Evolutionary conservation across 2,888 invertebrate species (phyloP).

Genomic region (Gastrophysa polygoni): DNA sequence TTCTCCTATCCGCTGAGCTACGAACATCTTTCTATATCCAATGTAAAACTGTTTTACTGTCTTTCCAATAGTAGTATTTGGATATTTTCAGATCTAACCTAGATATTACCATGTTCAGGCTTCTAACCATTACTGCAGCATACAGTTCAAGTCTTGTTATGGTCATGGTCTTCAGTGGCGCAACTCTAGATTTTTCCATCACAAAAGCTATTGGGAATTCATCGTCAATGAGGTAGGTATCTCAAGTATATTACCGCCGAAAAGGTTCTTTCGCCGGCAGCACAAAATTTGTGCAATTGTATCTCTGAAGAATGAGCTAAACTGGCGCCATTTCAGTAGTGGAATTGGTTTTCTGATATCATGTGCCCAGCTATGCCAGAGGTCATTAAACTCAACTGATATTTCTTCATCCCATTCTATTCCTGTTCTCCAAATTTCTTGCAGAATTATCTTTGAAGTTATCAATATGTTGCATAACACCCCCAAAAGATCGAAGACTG

Average conservation of each 20-base stretch:
- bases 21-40: neutral
- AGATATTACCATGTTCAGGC: neutral
- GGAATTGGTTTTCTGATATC: neutral
- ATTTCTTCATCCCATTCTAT: conserved; percentile 7
- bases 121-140: neutral
- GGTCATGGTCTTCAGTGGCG: neutral
- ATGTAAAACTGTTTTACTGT: neutral
- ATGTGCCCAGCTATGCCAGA: neutral
- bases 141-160: neutral
- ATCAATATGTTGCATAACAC: neutral
- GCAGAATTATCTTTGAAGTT: neutral
- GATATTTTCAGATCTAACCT: neutral
- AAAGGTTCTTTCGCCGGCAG: neutral
- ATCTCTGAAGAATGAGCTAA: neutral
- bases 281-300: conserved; percentile 1
- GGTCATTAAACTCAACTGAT: neutral
- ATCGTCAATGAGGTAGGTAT: neutral
- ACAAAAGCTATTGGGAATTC: too few relatives aligned
- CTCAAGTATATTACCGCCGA: neutral
- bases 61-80: neutral
- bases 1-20: neutral
- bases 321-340: neutral
- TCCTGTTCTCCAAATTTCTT: neutral
- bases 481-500: neutral
- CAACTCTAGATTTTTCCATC: too few relatives aligned